These are phyloP conservation scores for Caprella mutica DNA, from an alignment of 2,888 invertebrate genomes.

Conservation along the genomic window DNA sequence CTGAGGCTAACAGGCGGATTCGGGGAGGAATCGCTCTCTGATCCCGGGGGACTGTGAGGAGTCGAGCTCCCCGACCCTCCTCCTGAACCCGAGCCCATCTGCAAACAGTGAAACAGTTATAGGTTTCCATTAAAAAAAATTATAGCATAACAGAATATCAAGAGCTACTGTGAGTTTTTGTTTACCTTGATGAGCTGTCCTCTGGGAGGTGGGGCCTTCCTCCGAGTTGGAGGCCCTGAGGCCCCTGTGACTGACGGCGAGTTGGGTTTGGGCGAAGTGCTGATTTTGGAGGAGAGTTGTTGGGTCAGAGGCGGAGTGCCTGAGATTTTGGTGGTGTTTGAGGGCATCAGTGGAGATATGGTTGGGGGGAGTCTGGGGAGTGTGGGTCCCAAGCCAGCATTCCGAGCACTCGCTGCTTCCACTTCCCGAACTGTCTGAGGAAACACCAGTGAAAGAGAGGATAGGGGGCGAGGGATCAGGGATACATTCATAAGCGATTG, in stretches of 20 bases:
- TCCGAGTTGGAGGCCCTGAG: no score
- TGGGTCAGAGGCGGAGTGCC: constrained; percentile 23
- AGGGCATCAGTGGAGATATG: constrained; percentile 30
- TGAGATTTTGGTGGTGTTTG: constrained; percentile 33
- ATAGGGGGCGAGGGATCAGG: no score
- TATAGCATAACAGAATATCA: no score
- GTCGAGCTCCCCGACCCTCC: constrained; percentile 31
- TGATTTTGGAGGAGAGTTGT: no score
- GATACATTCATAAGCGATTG: no score
- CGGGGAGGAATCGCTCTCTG: constrained; percentile 39
- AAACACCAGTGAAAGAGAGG: constrained; percentile 40
- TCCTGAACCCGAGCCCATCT: constrained; percentile 5
- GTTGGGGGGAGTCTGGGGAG: constrained; percentile 34
- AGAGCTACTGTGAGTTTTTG: no score
- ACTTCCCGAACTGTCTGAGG: constrained; percentile 51
- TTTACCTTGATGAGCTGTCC: constrained; percentile 35
- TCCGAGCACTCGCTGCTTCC: constrained; percentile 38
- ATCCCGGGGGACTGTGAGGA: constrained; percentile 38
- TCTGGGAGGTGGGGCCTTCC: constrained; percentile 34
- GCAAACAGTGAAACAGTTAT: no score
- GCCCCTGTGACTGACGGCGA: constrained; percentile 34
- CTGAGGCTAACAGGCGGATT: constrained; percentile 37
- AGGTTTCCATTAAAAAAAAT: no score
- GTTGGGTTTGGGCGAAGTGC: no score
- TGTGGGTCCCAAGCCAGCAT: constrained; percentile 34